These are phyloP conservation scores for Toxonevra muliebris DNA, from an alignment of 2,888 invertebrate genomes.

Conservation along the genomic window DNA sequence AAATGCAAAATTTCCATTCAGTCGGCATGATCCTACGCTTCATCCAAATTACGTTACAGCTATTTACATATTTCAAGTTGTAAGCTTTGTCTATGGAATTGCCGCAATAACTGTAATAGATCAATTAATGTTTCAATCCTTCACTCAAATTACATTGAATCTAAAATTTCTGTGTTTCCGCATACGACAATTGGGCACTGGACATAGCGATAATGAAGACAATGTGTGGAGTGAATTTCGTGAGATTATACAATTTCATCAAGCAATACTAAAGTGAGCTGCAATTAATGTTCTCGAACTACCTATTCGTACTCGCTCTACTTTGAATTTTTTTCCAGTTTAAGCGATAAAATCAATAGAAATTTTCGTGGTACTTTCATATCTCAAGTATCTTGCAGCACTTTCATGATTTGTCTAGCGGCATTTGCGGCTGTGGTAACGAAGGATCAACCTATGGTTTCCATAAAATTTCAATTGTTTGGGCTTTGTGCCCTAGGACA, in stretches of 20 bases:
- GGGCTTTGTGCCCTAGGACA: constrained; percentile 51
- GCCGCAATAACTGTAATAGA: constrained; percentile 48
- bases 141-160: constrained; percentile 51
- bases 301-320: too few species aligned
- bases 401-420: constrained; percentile 54
- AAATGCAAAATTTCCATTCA: constrained; percentile 49
- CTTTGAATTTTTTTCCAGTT: constrained; percentile 37
- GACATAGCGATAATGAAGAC: constrained; percentile 10
- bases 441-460: constrained; percentile 47
- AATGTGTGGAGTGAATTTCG: constrained; percentile 44
- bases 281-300: too few species aligned
- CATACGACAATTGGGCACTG: constrained; percentile 43
- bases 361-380: constrained; percentile 50
- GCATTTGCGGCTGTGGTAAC: constrained; percentile 54
- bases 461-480: constrained; percentile 52
- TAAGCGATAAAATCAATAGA: constrained; percentile 46
- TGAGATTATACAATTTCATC: constrained; percentile 50
- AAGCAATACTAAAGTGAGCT: constrained; percentile 52
- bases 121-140: constrained; percentile 41
- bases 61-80: constrained; percentile 46
- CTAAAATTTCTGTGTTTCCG: constrained; percentile 52
- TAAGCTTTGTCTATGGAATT: constrained; percentile 44
- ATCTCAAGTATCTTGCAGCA: constrained; percentile 53
- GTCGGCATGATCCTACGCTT: constrained; percentile 35
- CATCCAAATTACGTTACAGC: constrained; percentile 36